These are phyloP conservation scores for Melolontha melolontha DNA, from an alignment of 2,888 invertebrate species.

Conservation along the genomic window DNA sequence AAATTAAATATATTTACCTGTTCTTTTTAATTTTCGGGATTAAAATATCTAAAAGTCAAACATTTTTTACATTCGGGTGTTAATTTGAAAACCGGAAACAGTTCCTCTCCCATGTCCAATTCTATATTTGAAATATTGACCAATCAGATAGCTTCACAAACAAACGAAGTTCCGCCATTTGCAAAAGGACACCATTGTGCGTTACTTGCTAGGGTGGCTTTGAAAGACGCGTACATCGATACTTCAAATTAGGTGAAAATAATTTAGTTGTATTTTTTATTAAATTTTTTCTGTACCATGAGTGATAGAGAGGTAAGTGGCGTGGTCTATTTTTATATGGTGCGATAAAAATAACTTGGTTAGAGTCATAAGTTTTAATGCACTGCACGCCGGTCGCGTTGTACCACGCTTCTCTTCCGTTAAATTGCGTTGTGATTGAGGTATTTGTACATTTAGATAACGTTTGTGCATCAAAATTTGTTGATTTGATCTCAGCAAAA, in stretches of 20 bases:
- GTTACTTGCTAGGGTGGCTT: conserved; percentile 29
- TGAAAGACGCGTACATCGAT: conserved; percentile 27
- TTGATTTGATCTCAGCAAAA: conserved; percentile 22
- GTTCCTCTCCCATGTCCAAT: background rate
- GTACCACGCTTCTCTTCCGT: conserved; percentile 30
- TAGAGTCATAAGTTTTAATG: conserved; percentile 41
- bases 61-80: too few species aligned
- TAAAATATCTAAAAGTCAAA: too few species aligned
- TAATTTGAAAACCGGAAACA: conserved; percentile 28
- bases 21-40: too few species aligned
- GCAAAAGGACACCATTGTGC: conserved; percentile 32
- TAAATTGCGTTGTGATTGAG: background rate
- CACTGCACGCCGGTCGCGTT: conserved; percentile 46
- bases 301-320: conserved; percentile 60
- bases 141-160: conserved; percentile 29
- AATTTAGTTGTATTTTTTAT: conserved; percentile 33
- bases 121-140: conserved; percentile 29
- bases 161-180: conserved; percentile 43
- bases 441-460: too few species aligned
- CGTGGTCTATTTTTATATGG: conserved; percentile 41
- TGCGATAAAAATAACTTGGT: conserved; percentile 46
- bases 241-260: conserved; percentile 29
- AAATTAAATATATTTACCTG: too few species aligned
- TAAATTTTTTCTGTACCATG: conserved; percentile 50
- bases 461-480: conserved; percentile 27